phyloP scores from a whole-genome alignment of 2,888 invertebrate species.

The Latheticus oryzae region DNA sequence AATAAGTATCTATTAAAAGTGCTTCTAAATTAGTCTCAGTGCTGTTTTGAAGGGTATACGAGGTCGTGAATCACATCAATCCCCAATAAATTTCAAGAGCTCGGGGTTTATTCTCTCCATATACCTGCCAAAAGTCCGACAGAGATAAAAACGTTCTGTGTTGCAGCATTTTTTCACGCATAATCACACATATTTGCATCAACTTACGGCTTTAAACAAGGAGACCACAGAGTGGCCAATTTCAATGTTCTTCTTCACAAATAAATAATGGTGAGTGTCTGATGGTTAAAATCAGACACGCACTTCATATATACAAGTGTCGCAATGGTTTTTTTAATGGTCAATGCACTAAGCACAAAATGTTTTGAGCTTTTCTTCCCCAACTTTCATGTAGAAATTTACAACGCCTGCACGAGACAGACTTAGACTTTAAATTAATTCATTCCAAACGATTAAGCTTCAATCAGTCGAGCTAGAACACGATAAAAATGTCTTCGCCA shows the following conservation, averaged over 20 bases:
- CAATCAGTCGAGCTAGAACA: constrained; percentile 54
- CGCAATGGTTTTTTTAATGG: constrained; percentile 16
- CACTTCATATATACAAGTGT: constrained; percentile 39
- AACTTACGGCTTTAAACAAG: constrained; percentile 46
- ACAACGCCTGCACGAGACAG: constrained; percentile 46
- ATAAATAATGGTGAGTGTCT: constrained; percentile 44
- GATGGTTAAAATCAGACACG: constrained; percentile 43
- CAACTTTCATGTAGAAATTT: background rate
- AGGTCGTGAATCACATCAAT: constrained; percentile 48
- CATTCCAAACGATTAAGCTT: constrained; percentile 55
- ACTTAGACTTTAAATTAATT: constrained; percentile 59
- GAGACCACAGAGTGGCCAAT: constrained; percentile 45
- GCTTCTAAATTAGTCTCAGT: constrained; percentile 33
- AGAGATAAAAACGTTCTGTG: constrained; percentile 30
- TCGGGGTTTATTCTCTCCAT: constrained; percentile 12
- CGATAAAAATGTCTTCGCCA: constrained; percentile 57
- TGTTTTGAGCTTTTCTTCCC: constrained; percentile 1
- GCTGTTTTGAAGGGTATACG: constrained; percentile 49
- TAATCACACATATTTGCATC: constrained; percentile 46
- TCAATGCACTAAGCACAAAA: too few relatives aligned
- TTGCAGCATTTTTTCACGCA: constrained; percentile 39
- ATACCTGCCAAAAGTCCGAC: constrained; percentile 33
- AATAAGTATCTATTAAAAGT: constrained; percentile 32
- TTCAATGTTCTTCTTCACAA: constrained; percentile 43
- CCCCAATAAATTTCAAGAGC: constrained; percentile 31